phyloP scores from a whole-genome alignment of 2,888 invertebrate species.

The Allygus modestus region DNA sequence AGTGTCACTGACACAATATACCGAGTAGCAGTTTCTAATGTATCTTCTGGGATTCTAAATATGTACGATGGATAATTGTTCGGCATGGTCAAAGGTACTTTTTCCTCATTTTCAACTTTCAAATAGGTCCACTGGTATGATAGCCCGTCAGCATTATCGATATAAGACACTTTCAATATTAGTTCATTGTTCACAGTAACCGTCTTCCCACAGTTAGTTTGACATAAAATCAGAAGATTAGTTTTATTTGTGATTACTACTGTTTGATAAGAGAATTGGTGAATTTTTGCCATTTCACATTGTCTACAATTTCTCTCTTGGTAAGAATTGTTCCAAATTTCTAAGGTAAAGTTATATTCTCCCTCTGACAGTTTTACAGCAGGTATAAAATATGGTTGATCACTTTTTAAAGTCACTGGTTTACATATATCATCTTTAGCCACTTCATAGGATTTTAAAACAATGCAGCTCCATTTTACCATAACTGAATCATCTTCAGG shows the following conservation, averaged over 20 bases:
- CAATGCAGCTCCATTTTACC: constrained; percentile 6
- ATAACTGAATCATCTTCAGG: not conserved
- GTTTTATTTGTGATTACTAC: not conserved
- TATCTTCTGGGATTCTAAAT: constrained; percentile 24
- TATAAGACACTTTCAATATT: not conserved
- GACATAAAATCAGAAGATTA: not conserved
- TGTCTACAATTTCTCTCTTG: not conserved
- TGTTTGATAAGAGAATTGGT: not conserved
- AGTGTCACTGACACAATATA: constrained; percentile 4
- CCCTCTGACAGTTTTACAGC: not conserved
- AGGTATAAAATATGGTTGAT: not conserved
- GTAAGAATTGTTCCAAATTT: not conserved
- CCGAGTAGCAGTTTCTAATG: not conserved
- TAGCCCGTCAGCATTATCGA: not conserved
- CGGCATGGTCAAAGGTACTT: too few relatives aligned
- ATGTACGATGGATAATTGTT: not conserved
- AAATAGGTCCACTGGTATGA: not conserved
- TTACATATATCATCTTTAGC: not conserved
- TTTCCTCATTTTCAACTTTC: not conserved
- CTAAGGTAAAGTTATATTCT: constrained; percentile 15
- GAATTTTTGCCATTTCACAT: not conserved
- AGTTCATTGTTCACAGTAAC: not conserved
- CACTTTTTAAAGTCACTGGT: not conserved
- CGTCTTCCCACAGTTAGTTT: not conserved
- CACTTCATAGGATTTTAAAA: not conserved